Conservation (phyloP, 2,113 vertebrate genomes). For the Xenus cinereus region DNA sequence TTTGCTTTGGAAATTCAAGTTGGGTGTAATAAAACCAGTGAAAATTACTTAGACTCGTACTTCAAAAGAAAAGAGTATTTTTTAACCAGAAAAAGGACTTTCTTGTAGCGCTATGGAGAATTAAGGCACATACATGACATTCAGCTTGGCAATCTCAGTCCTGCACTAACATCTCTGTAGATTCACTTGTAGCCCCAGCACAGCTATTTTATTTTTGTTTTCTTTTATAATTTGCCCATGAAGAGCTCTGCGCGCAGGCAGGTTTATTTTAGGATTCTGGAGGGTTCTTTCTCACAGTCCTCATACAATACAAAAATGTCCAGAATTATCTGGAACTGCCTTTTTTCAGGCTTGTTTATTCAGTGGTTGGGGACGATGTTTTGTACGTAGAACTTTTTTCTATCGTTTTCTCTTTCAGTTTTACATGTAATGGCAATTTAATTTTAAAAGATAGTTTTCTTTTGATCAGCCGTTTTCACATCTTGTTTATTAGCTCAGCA, state of each 20-base stretch:
- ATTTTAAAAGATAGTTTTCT: neutral
- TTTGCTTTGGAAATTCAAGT: neutral
- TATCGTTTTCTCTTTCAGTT: neutral
- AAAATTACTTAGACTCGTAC: neutral
- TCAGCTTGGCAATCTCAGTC: neutral
- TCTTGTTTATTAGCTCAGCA: neutral
- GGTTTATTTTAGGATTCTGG: neutral
- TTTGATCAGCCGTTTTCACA: neutral
- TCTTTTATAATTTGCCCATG: neutral
- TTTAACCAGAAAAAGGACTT: neutral
- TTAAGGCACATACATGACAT: neutral
- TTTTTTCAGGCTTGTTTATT: neutral
- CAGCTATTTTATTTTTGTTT: neutral
- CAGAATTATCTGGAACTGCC: neutral
- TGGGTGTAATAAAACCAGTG: neutral
- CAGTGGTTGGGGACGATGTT: neutral
- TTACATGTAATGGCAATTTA: neutral
- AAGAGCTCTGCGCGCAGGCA: fast-evolving
- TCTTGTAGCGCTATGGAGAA: neutral
- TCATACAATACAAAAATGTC: neutral
- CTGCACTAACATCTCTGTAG: neutral
- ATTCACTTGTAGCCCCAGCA: neutral
- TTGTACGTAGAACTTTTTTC: neutral
- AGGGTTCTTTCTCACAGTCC: neutral
- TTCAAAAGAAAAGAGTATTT: neutral